Percentiles rank a stretch among this genome's conserved stretches.
phyloP scores from a whole-genome alignment of 2,888 invertebrate genomes.

The Liposcelis brunnea region DNA sequence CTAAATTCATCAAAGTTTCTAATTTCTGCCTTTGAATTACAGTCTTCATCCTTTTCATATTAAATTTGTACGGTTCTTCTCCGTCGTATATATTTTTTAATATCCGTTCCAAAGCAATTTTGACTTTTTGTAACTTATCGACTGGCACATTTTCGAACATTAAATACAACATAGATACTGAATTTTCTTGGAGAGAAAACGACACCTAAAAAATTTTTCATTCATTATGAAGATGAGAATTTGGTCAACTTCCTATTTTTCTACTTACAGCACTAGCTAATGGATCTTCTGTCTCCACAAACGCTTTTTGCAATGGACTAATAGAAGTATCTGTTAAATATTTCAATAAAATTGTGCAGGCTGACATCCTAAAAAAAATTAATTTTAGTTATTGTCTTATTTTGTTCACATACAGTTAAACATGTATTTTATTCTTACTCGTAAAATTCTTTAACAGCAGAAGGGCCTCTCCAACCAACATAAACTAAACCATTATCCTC shows the following conservation, averaged over 20 bases:
- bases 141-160: constrained; percentile 59
- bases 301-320: constrained; percentile 63
- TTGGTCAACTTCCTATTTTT: constrained; percentile 2
- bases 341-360: constrained; percentile 50
- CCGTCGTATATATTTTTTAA: constrained; percentile 30
- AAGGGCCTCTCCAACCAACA: constrained; percentile 68
- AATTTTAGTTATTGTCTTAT: background rate
- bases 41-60: constrained; percentile 56
- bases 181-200: constrained; percentile 53
- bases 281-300: constrained; percentile 68
- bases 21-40: constrained; percentile 53
- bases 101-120: constrained; percentile 31
- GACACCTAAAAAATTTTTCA: constrained; percentile 35
- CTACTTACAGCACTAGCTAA: constrained; percentile 53
- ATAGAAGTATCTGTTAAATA: constrained; percentile 78
- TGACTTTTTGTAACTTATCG: constrained; percentile 42
- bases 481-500: constrained; percentile 63
- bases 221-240: constrained; percentile 5
- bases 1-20: constrained; percentile 51
- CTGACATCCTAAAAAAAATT: constrained; percentile 33
- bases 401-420: too few species aligned
- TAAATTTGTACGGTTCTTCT: constrained; percentile 35
- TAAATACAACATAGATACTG: constrained; percentile 48
- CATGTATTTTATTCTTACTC: too few species aligned
- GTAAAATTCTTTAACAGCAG: constrained; percentile 34